Conservation (phyloP, 2,888 invertebrate species). For the Orthosia gracilis region DNA sequence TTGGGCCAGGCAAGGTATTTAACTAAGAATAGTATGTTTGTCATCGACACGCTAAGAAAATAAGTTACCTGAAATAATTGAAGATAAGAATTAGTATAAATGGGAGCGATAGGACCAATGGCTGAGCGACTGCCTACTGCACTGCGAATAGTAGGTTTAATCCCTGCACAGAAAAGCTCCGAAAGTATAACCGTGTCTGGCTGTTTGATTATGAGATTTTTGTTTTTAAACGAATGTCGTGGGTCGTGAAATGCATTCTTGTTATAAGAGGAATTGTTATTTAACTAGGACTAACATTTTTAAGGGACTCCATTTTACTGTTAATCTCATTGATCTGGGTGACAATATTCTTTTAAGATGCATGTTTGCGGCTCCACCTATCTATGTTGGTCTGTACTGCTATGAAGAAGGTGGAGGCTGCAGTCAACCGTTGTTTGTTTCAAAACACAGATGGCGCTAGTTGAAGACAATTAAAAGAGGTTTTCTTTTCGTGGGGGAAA, state of each 20-base stretch:
- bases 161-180: background rate
- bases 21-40: too few species aligned
- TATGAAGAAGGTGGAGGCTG: background rate
- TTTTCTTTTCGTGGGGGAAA: background rate
- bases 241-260: background rate
- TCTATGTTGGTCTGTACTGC: background rate
- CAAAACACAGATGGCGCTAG: slow-evolving; percentile 37
- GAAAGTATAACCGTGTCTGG: background rate
- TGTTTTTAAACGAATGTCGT: background rate
- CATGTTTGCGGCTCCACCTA: slow-evolving; percentile 38
- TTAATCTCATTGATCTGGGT: background rate
- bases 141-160: background rate
- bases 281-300: background rate
- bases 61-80: too few species aligned
- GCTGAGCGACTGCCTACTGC: background rate
- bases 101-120: background rate
- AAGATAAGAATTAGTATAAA: too few species aligned
- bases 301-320: background rate
- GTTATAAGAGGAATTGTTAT: background rate
- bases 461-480: background rate
- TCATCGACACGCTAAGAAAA: too few species aligned
- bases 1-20: too few species aligned
- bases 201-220: background rate
- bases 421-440: background rate
- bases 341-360: background rate